These are phyloP conservation scores for Capra hircus DNA, from an alignment of 2,113 vertebrate species.

Conservation along the genomic window DNA sequence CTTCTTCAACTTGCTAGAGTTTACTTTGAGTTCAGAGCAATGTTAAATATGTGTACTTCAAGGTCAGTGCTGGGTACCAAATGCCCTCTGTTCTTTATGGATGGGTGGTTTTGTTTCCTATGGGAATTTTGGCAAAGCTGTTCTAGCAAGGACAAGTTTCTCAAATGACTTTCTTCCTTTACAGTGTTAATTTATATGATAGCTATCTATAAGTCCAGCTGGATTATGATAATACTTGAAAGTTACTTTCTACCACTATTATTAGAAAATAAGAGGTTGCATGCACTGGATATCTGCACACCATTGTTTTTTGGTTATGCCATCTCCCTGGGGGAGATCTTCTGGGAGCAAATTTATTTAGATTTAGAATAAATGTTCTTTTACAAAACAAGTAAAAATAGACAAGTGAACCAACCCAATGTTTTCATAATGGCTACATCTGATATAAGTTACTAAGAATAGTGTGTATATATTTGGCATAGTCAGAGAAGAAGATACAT, in stretches of 20 bases:
- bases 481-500: slow-evolving; percentile 11
- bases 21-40: not conserved
- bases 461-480: slow-evolving; percentile 7
- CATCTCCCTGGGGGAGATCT: not conserved
- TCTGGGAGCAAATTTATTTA: slow-evolving; percentile 51
- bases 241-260: slow-evolving; percentile 18
- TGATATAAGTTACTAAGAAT: slow-evolving; percentile 28
- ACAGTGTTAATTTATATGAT: slow-evolving; percentile 4
- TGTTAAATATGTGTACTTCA: not conserved
- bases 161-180: slow-evolving; percentile 2
- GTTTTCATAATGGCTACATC: slow-evolving; percentile 23
- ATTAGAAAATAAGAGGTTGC: not conserved
- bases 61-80: not conserved
- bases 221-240: slow-evolving; percentile 33
- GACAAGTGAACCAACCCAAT: not conserved
- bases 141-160: slow-evolving; percentile 9
- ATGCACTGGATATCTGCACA: slow-evolving; percentile 2
- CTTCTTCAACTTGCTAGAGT: not conserved
- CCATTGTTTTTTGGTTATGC: not conserved
- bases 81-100: not conserved
- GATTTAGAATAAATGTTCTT: slow-evolving; percentile 33
- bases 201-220: not conserved
- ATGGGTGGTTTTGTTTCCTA: slow-evolving; percentile 31
- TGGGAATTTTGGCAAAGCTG: slow-evolving; percentile 6
- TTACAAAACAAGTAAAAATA: slow-evolving; percentile 22